phyloP scores from a whole-genome alignment of 2,113 vertebrate species.

The Hippotragus niger region DNA sequence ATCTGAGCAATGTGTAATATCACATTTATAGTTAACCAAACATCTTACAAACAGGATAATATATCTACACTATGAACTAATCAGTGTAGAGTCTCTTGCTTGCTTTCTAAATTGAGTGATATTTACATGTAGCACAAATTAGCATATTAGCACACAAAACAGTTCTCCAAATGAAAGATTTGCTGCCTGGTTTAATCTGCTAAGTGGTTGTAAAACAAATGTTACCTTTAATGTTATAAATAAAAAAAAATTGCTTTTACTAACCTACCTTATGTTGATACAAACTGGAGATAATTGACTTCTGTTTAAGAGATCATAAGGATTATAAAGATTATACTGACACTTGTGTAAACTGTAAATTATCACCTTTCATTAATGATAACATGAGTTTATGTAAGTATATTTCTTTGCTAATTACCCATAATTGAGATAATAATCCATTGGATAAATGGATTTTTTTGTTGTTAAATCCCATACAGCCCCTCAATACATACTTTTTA shows the following conservation, averaged over 20 bases:
- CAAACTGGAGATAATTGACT: constrained; percentile 60
- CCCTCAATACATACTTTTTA: not conserved
- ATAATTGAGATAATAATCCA: constrained; percentile 61
- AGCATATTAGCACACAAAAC: constrained; percentile 48
- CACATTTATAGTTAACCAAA: constrained; percentile 21
- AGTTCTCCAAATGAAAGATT: constrained; percentile 47
- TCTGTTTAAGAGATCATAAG: constrained; percentile 57
- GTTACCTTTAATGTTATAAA: constrained; percentile 53
- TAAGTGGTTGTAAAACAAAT: constrained; percentile 62
- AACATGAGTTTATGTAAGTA: constrained; percentile 22
- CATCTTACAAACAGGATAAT: not conserved
- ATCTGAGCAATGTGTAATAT: not conserved
- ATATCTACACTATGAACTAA: not conserved
- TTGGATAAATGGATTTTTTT: constrained; percentile 26
- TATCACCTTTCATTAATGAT: constrained; percentile 62
- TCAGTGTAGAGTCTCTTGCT: not conserved
- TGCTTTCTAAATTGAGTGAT: constrained; percentile 48
- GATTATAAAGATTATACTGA: constrained; percentile 66
- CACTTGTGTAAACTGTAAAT: constrained; percentile 59
- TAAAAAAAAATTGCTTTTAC: constrained; percentile 18
- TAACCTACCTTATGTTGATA: constrained; percentile 56
- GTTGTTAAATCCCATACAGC: not conserved
- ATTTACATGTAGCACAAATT: constrained; percentile 54
- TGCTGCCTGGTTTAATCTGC: constrained; percentile 42
- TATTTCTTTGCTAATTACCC: constrained; percentile 61